A percentile compares a stretch with the other conserved stretches of the same genome.
phyloP scores from a whole-genome alignment of 2,888 invertebrate species.

The Acanthoscelides obtectus region DNA sequence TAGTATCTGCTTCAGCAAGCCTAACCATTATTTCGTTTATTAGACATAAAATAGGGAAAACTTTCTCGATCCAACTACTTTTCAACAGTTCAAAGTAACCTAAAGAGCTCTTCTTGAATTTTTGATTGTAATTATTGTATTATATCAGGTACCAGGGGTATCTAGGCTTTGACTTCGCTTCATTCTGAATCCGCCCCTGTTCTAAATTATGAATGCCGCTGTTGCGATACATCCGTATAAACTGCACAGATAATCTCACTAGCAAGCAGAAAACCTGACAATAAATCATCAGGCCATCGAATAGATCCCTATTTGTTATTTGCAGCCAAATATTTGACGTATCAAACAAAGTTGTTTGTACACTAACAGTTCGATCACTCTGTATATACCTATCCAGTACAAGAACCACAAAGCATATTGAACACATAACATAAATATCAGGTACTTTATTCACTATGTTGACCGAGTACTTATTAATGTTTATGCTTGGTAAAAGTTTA shows the following conservation, averaged over 20 bases:
- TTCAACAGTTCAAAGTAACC: too few relatives aligned
- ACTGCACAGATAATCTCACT: neutral
- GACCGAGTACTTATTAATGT: constrained; percentile 6
- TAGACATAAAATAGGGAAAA: too few relatives aligned
- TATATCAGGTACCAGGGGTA: too few relatives aligned
- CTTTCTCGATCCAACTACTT: too few relatives aligned
- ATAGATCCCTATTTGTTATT: constrained; percentile 27
- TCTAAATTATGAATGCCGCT: neutral
- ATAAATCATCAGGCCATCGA: neutral
- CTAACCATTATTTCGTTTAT: too few relatives aligned
- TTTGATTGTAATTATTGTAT: too few relatives aligned
- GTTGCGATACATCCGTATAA: neutral
- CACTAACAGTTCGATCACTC: constrained; percentile 38
- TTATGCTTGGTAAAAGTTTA: constrained; percentile 21
- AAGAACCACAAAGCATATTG: neutral
- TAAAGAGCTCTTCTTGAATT: too few relatives aligned
- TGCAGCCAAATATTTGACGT: constrained; percentile 38
- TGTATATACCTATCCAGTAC: constrained; percentile 26
- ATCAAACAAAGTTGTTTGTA: constrained; percentile 33
- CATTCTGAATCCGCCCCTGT: neutral
- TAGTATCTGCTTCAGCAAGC: too few relatives aligned
- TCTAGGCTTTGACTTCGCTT: too few relatives aligned
- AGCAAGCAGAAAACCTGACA: neutral
- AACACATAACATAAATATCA: neutral
- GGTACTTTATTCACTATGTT: constrained; percentile 12